These are phyloP conservation scores for Rhodophaea formosa DNA, from an alignment of 2,888 invertebrate genomes.

Conservation along the genomic window DNA sequence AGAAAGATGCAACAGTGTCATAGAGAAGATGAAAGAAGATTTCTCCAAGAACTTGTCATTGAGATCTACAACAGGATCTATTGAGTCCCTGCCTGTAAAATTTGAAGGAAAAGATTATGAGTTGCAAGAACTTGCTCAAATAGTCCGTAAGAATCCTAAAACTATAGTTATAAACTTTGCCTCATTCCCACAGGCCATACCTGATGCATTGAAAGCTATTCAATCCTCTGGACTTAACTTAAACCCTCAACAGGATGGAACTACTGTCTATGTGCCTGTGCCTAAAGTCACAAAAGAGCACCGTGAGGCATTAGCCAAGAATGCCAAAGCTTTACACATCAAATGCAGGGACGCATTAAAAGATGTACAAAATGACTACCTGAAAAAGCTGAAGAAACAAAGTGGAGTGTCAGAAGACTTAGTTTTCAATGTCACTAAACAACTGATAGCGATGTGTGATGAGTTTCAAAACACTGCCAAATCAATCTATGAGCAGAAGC, in stretches of 20 bases:
- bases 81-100: conserved; percentile 88
- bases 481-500: conserved; percentile 82
- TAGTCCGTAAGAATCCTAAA: conserved; percentile 93
- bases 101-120: conserved; percentile 91
- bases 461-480: conserved; percentile 79
- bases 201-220: conserved; percentile 88
- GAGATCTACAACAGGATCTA: conserved; percentile 89
- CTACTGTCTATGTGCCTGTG: conserved; percentile 91
- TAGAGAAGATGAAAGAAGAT: conserved; percentile 89
- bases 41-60: conserved; percentile 90
- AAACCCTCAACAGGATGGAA: conserved; percentile 97
- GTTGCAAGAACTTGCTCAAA: conserved; percentile 93
- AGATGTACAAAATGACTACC: conserved; percentile 86
- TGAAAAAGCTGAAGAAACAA: conserved; percentile 87
- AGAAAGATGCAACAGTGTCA: conserved; percentile 83
- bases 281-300: conserved; percentile 97
- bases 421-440: conserved; percentile 83
- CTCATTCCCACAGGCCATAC: conserved; percentile 92
- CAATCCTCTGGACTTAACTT: conserved; percentile 92
- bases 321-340: conserved; percentile 90
- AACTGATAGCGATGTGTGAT: conserved; percentile 86
- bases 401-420: conserved; percentile 87
- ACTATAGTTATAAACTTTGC: conserved; percentile 91
- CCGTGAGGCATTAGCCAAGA: conserved; percentile 92
- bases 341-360: conserved; percentile 89